Evolutionary conservation across 2,888 invertebrate genomes (phyloP).

Genomic region (Diplazon laetatorius): DNA sequence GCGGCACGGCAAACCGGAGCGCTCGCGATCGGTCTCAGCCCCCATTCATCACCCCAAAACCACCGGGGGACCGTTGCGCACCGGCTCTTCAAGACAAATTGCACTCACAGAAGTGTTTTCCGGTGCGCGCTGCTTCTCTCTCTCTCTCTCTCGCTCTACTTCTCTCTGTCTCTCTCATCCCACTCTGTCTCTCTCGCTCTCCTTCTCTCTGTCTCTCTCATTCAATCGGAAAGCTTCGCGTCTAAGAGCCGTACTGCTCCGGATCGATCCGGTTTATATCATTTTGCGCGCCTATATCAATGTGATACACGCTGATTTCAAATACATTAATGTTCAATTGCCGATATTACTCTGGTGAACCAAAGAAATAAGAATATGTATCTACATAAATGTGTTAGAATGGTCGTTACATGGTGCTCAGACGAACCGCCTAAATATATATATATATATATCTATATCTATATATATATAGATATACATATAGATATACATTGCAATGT

Average conservation of each 20-base stretch:
- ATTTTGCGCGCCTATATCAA: slow-evolving; percentile 50
- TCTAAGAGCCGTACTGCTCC: slow-evolving; percentile 30
- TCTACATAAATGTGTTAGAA: no score
- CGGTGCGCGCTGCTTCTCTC: slow-evolving; percentile 11
- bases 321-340: slow-evolving; percentile 7
- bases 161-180: background rate
- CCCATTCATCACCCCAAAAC: slow-evolving; percentile 66
- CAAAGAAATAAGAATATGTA: no score
- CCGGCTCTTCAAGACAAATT: slow-evolving; percentile 65
- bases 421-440: background rate
- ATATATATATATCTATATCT: slow-evolving; percentile 2
- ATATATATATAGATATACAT: background rate
- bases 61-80: slow-evolving; percentile 54
- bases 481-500: no score
- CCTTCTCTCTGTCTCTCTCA: background rate
- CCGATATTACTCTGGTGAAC: no score
- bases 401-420: no score
- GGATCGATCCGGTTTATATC: slow-evolving; percentile 64
- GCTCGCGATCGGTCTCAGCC: slow-evolving; percentile 35
- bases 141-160: no score
- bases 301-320: slow-evolving; percentile 44
- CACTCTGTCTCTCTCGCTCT: background rate
- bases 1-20: background rate
- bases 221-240: slow-evolving; percentile 40
- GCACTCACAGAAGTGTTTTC: slow-evolving; percentile 63